These are phyloP conservation scores for Hypsopygia costalis DNA, from an alignment of 2,888 invertebrate genomes.

Conservation along the genomic window DNA sequence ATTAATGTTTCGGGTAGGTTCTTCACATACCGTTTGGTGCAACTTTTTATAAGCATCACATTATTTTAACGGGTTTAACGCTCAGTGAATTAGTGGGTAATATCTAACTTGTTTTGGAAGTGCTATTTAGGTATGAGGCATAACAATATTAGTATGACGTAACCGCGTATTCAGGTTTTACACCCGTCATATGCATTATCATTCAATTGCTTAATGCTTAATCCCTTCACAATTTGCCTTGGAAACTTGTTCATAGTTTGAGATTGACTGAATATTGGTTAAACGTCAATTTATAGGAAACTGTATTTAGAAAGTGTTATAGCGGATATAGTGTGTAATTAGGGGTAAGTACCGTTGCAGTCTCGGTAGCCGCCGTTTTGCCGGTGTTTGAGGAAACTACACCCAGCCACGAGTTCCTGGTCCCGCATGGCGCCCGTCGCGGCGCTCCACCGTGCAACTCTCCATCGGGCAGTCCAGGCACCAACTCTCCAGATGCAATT, in stretches of 20 bases:
- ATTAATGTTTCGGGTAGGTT: too few species aligned
- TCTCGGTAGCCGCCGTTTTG: constrained; percentile 69
- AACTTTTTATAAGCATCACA: not conserved
- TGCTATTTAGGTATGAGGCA: constrained; percentile 9
- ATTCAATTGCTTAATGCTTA: constrained; percentile 29
- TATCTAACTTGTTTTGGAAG: constrained; percentile 9
- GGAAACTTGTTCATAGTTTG: constrained; percentile 42
- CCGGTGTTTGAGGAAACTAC: constrained; percentile 52
- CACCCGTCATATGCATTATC: constrained; percentile 30
- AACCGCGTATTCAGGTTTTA: constrained; percentile 12
- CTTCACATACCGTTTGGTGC: too few species aligned
- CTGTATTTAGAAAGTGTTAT: not conserved
- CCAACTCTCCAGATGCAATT: constrained; percentile 42
- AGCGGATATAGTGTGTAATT: constrained; percentile 52
- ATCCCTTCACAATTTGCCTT: constrained; percentile 64
- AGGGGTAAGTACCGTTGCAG: constrained; percentile 62
- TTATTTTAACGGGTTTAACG: not conserved
- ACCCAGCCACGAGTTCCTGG: constrained; percentile 50
- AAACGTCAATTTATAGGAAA: constrained; percentile 11
- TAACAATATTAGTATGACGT: constrained; percentile 14
- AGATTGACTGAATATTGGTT: constrained; percentile 18
- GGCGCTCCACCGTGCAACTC: constrained; percentile 44
- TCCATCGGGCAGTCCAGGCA: constrained; percentile 52
- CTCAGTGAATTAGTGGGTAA: constrained; percentile 3
- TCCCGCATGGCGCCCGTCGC: constrained; percentile 59